Conservation (phyloP, 2,797 vertebrate genomes). For the Sternarchorhynchus goeldii region DNA sequence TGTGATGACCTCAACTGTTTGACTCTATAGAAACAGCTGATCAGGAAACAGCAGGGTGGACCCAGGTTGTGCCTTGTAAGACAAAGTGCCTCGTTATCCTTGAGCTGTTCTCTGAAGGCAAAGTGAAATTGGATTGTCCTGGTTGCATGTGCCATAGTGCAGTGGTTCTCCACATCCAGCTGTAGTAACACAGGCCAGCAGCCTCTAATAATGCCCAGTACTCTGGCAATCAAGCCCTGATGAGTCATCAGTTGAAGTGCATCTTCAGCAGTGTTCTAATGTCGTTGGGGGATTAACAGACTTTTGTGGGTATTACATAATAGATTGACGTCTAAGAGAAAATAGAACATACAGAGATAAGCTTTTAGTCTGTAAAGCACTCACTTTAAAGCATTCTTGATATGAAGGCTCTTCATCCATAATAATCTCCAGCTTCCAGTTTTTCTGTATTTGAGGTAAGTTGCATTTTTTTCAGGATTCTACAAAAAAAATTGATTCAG, state of each 20-base stretch:
- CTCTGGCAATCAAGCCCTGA: slow-evolving; percentile 7
- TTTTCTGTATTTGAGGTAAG: not conserved
- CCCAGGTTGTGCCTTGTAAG: slow-evolving; percentile 30
- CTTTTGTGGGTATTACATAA: slow-evolving; percentile 7
- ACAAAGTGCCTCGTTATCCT: slow-evolving; percentile 51
- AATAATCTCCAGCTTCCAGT: not conserved
- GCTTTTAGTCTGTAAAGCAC: slow-evolving; percentile 6
- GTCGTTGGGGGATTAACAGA: slow-evolving; percentile 2
- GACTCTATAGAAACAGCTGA: slow-evolving; percentile 52
- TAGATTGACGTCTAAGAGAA: not conserved
- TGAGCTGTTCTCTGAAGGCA: slow-evolving; percentile 45
- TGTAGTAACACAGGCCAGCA: not conserved
- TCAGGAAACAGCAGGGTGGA: slow-evolving; percentile 42
- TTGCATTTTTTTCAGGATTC: too few relatives aligned
- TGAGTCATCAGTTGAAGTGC: slow-evolving; percentile 23
- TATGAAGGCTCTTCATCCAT: not conserved
- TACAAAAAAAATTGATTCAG: not conserved
- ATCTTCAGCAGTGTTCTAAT: slow-evolving; percentile 37
- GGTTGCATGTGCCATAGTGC: slow-evolving; percentile 37
- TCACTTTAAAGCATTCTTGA: slow-evolving; percentile 12
- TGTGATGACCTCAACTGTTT: slow-evolving; percentile 52
- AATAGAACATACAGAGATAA: slow-evolving; percentile 5
- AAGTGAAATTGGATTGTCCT: slow-evolving; percentile 49
- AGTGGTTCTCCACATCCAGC: slow-evolving; percentile 32
- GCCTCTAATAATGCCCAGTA: slow-evolving; percentile 3